Evolutionary conservation across 2,113 vertebrate species (phyloP).

Genomic region (Ciconia boyciana): DNA sequence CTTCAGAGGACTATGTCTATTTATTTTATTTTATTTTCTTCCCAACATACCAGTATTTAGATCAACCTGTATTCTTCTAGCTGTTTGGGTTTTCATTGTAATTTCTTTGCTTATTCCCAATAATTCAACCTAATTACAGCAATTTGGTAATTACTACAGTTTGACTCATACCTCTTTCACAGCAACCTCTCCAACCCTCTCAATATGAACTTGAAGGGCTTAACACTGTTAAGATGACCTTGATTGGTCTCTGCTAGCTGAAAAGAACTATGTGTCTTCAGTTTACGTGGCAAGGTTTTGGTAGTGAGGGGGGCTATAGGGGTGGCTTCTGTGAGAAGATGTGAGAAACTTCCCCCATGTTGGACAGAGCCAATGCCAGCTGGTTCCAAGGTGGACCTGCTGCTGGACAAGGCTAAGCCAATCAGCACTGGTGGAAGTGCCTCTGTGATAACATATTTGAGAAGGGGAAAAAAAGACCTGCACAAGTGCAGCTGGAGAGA

Average conservation of each 20-base stretch:
- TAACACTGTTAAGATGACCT: not conserved
- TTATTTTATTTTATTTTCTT: not conserved
- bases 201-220: not conserved
- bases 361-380: not conserved
- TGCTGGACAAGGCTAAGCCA: not conserved
- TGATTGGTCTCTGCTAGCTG: not conserved
- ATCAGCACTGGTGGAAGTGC: rapidly evolving
- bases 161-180: not conserved
- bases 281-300: not conserved
- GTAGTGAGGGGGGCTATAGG: rapidly evolving
- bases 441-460: not conserved
- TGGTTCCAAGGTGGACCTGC: rapidly evolving
- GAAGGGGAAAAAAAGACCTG: not conserved
- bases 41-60: not conserved
- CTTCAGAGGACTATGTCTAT: not conserved
- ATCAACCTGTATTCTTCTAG: not conserved
- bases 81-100: not conserved
- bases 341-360: not conserved
- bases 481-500: not conserved
- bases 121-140: not conserved
- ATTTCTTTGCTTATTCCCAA: not conserved
- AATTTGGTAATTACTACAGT: not conserved
- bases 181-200: not conserved
- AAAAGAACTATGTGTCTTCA: not conserved
- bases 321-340: not conserved